Evolutionary conservation across 2,888 invertebrate species (phyloP), one percentile per base, ranked within the genome.

Genomic region (Troides aeacus): DNA sequence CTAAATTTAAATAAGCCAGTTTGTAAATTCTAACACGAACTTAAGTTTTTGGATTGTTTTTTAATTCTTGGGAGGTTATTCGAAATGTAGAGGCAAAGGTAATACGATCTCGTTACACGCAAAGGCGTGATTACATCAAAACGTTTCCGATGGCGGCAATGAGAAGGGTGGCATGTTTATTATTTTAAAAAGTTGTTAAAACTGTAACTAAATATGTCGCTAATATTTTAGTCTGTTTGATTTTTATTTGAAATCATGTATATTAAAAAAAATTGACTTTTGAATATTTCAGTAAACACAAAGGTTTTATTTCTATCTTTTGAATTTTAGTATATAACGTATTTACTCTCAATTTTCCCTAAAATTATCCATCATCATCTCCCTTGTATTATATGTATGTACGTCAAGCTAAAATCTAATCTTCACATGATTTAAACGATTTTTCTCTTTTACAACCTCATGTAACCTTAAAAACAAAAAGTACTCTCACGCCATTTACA

Each of bases 61-160:
- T 53, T n/a, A 61, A 61, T 61, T 18, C 21, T 39, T 67, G 67
- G 67, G 67, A 64, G 70, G 70, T 67, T 64, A 57, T 64, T 23
- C 64, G 64, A 68, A 67, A 67, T 64, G 15, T 50, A 46, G 59
- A 39, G 60, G 70, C 64, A 71, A 59, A 39, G 60, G 70, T 67
- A 71, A 71, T 71, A 67, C 58, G 70, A 71, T 71, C 70, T 67
- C 50, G 46, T 67, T 64, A 71, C 70, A 71, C 70, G 67, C 70
- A 64, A 71, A 71, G 70, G 70, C 67, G 67, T 68, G 70, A 71
- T 71, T 71, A 71, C 57, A 71, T 71, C 70, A 71, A 71, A 67
- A 67, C 67, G 56, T 71, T 71, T 64, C 64, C 61, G 36, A 67
- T 64, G 61, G 70, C 70, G 70, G 60, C 70, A 71, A 56, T 71